Base-by-base conservation (phyloP, 2,888 invertebrate species). In the Villa cingulata region DNA sequence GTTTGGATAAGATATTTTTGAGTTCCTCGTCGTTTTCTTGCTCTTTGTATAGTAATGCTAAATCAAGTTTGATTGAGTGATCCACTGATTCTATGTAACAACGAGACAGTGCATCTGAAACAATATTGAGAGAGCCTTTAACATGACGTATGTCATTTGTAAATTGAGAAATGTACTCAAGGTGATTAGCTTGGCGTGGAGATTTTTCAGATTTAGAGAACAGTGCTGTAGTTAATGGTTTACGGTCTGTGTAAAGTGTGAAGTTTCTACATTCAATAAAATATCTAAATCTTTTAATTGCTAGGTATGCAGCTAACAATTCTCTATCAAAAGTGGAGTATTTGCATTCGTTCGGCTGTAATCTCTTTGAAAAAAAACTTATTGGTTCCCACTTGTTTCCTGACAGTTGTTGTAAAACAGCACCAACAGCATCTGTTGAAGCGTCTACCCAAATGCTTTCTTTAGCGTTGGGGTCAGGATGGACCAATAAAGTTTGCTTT, bases 381-480 rank as follows among this genome's bases (percentile, higher is more conserved):
- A n/a, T n/a, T n/a, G n/a, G 46, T 36, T 36, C 17, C 41, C 36
- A 46, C 4, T 36, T 2, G 7, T 41, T 23, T 23, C 16, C 15
- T 1, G 18, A 16, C 1, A 16, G n/a, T 27, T 46, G 36, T 20
- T 46, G 41, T 36, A 46, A 16, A 3, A n/a, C n/a, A n/a, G n/a
- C n/a, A n/a, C n/a, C n/a, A n/a, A n/a, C n/a, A n/a, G n/a, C n/a
- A n/a, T n/a, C n/a, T n/a, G n/a, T n/a, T n/a, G n/a, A n/a, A n/a
- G n/a, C n/a, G n/a, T n/a, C n/a, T n/a, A n/a, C n/a, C 43, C 32
- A 43, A 36, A 48, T 40, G 37, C 48, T 40, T 18, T 40, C 5
- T n/a, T 48, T 39, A 2, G 48, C 43, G 10, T 38, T 19, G 14
- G 43, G 43, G 34, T 48, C 36, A 34, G 43, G 43, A 19, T 48